Evolutionary conservation across 92 coral and sea anemone species (phyloP).

Genomic region (Blastomussa wellsi): DNA sequence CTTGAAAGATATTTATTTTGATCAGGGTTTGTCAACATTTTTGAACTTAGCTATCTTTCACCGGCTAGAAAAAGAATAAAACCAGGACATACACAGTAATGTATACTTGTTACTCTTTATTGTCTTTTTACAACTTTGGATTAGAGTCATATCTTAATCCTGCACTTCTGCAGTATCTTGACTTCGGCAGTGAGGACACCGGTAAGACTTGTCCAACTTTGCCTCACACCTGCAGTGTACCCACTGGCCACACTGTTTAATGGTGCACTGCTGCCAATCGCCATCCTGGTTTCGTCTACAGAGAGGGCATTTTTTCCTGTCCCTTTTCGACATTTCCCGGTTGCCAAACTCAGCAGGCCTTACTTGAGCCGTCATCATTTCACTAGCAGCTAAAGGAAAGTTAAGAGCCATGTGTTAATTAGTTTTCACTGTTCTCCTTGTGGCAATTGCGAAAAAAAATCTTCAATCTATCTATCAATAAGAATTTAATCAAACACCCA

Average conservation of each 20-base stretch:
- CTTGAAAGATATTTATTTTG: background rate
- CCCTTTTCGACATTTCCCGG: background rate
- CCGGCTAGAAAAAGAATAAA: too few relatives aligned
- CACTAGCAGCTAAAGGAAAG: conserved; percentile 11
- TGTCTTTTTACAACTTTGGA: too few relatives aligned
- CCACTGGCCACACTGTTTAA: conserved; percentile 21
- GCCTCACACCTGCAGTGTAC: conserved; percentile 38
- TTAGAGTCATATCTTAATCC: too few relatives aligned
- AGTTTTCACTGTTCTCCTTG: background rate
- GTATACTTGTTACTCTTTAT: too few relatives aligned
- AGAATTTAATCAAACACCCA: background rate
- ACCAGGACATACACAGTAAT: background rate
- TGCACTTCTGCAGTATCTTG: background rate
- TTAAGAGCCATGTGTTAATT: background rate
- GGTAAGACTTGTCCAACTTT: conserved; percentile 2
- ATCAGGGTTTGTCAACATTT: conserved; percentile 2
- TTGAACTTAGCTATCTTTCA: conserved; percentile 10
- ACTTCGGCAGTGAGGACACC: background rate
- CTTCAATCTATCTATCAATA: background rate
- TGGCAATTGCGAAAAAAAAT: too few relatives aligned
- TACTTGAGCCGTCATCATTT: conserved; percentile 19
- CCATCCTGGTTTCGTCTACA: conserved; percentile 10
- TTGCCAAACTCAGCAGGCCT: conserved; percentile 3
- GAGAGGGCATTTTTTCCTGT: conserved; percentile 15
- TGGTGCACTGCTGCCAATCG: conserved; percentile 38